Evolutionary conservation across 2,888 invertebrate genomes (phyloP).

Genomic region (Stramonita haemastoma): DNA sequence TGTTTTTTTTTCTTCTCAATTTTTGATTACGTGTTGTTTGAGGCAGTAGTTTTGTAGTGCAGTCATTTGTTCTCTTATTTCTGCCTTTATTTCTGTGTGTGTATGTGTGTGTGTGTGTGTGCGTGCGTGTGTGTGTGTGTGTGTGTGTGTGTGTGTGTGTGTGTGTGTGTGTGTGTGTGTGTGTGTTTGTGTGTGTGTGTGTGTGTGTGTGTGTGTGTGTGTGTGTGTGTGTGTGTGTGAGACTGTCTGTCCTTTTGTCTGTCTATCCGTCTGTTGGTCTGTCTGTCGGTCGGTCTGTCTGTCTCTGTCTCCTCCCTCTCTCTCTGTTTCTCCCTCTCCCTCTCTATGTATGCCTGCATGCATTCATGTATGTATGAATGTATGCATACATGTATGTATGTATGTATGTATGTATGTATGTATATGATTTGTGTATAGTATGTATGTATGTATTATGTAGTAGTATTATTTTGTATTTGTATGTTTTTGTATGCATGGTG

Average conservation of each 20-base stretch:
- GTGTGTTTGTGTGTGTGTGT: neutral
- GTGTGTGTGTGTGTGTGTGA: neutral
- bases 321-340: too few species aligned
- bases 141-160: neutral
- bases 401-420: constrained; percentile 23
- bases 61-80: too few species aligned
- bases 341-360: too few species aligned
- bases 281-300: neutral
- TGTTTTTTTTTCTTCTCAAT: too few species aligned
- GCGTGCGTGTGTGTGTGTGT: neutral
- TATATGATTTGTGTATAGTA: neutral
- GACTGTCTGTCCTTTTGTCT: too few species aligned
- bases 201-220: neutral
- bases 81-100: neutral
- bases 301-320: neutral
- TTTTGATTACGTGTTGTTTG: too few species aligned
- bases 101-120: neutral
- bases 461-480: too few species aligned
- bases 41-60: too few species aligned
- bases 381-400: neutral
- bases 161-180: neutral
- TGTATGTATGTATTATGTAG: too few species aligned
- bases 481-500: too few species aligned
- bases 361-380: neutral
- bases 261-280: too few species aligned